phyloP scores from a whole-genome alignment of 2,888 invertebrate genomes.

The Cantharis rustica region DNA sequence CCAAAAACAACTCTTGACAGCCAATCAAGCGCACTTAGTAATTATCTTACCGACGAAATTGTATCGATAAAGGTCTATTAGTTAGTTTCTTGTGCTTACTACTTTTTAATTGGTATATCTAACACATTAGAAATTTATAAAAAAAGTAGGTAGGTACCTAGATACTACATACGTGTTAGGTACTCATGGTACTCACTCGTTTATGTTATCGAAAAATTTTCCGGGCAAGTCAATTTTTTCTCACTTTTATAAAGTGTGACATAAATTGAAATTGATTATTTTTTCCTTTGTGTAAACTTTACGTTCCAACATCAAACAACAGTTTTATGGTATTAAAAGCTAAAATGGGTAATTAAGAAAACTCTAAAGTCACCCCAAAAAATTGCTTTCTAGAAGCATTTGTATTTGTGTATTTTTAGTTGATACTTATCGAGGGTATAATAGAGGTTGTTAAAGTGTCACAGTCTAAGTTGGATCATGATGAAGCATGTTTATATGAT shows the following conservation, averaged over 20 bases:
- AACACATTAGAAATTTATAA: not conserved
- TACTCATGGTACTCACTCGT: not conserved
- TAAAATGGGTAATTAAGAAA: constrained; percentile 7
- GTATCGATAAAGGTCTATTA: constrained; percentile 25
- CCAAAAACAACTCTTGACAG: constrained; percentile 49
- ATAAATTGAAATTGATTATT: not conserved
- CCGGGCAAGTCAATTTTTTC: not conserved
- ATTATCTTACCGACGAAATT: constrained; percentile 43
- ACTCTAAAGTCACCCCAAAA: constrained; percentile 6
- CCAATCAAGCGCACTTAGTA: constrained; percentile 45
- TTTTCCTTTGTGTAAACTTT: not conserved
- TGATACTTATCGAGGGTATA: constrained; percentile 12
- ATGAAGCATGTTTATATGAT: constrained; percentile 40
- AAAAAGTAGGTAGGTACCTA: not conserved
- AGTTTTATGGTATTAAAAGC: not conserved
- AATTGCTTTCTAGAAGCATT: constrained; percentile 14
- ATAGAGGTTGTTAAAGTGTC: constrained; percentile 16
- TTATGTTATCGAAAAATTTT: not conserved
- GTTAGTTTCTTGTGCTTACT: not conserved
- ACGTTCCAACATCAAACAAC: not conserved
- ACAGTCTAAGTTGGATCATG: constrained; percentile 39
- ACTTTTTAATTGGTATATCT: not conserved
- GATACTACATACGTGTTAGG: not conserved
- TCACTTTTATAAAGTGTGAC: not conserved
- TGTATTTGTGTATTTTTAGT: constrained; percentile 18